These are phyloP conservation scores for Melanophora roralis DNA, from an alignment of 2,888 invertebrate species.

Conservation along the genomic window DNA sequence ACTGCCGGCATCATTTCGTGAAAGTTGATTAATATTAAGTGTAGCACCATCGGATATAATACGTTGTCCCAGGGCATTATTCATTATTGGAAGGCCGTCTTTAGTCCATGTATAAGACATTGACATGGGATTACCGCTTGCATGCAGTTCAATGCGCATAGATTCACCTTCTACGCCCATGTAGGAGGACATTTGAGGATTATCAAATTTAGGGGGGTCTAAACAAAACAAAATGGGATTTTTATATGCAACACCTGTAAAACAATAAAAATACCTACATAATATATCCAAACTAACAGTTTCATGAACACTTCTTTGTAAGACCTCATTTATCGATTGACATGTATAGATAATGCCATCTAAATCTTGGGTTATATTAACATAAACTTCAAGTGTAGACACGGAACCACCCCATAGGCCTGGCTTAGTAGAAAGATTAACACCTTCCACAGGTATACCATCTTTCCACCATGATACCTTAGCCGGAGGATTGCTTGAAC, in stretches of 20 bases:
- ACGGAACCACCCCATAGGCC: constrained; percentile 75
- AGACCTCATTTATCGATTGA: constrained; percentile 74
- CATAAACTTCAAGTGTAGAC: constrained; percentile 72
- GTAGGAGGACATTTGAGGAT: constrained; percentile 69
- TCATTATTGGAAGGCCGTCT: constrained; percentile 74
- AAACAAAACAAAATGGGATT: not conserved
- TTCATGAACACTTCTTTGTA: constrained; percentile 74
- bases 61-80: constrained; percentile 69
- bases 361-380: constrained; percentile 74
- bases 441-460: constrained; percentile 74
- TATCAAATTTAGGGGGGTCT: constrained; percentile 74
- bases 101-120: constrained; percentile 75
- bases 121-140: constrained; percentile 73
- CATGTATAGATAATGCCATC: constrained; percentile 75
- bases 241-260: not conserved
- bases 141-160: constrained; percentile 72
- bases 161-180: constrained; percentile 73
- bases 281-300: constrained; percentile 74
- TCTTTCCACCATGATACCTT: constrained; percentile 76
- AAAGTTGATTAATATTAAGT: constrained; percentile 72
- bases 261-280: constrained; percentile 68
- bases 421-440: constrained; percentile 72
- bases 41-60: constrained; percentile 73
- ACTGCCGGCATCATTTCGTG: constrained; percentile 73
- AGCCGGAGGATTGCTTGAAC: constrained; percentile 74